Evolutionary conservation across 2,797 vertebrate genomes (phyloP).

Genomic region (Sebastes glaucus): DNA sequence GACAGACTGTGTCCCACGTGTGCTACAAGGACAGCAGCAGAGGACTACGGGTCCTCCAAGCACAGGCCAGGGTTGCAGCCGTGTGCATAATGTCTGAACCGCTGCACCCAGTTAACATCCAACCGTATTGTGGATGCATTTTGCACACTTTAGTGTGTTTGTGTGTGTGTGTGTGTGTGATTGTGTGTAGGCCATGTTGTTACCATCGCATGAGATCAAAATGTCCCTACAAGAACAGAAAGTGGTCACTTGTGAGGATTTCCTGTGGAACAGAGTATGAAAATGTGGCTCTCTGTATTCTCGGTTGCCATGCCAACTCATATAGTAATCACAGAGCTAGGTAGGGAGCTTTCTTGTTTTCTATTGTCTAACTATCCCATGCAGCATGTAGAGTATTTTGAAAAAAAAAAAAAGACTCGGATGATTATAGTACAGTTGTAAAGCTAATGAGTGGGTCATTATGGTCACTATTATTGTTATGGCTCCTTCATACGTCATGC

Average conservation of each 20-base stretch:
- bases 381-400: constrained; percentile 4
- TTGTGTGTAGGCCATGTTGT: neutral
- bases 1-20: constrained; percentile 68
- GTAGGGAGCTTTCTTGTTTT: constrained; percentile 34
- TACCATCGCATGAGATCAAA: neutral
- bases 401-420: neutral
- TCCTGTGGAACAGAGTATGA: neutral
- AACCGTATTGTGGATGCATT: neutral
- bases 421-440: neutral
- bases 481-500: neutral
- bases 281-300: constrained; percentile 1
- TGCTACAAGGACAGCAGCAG: constrained; percentile 65
- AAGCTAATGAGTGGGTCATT: constrained; percentile 6
- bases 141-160: neutral
- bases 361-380: constrained; percentile 12
- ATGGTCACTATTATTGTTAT: neutral
- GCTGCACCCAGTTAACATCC: constrained; percentile 1
- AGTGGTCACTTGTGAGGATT: neutral
- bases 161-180: constrained; percentile 12
- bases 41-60: constrained; percentile 59
- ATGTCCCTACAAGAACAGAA: neutral
- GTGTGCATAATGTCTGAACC: constrained; percentile 28
- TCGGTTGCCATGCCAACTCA: constrained; percentile 61
- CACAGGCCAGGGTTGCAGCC: constrained; percentile 39
- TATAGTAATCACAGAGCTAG: constrained; percentile 45